Evolutionary conservation across 2,113 vertebrate species (phyloP).

Genomic region (Zapus hudsonius): DNA sequence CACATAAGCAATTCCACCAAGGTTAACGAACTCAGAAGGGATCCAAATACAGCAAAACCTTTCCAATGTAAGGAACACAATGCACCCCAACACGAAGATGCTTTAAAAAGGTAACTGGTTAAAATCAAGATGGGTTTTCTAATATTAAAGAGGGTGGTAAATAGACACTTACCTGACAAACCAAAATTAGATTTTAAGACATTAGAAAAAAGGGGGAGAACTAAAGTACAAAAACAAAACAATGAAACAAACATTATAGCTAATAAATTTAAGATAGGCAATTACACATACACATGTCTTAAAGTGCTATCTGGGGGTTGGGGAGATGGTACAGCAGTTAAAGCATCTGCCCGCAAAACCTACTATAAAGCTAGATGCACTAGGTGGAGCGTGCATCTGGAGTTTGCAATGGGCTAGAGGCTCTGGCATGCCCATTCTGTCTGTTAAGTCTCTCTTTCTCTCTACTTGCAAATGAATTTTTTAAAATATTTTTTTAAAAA

Average conservation of each 20-base stretch:
- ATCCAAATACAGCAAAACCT: constrained; percentile 17
- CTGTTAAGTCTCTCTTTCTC: too few species aligned
- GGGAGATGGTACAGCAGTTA: too few species aligned
- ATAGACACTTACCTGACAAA: constrained; percentile 14
- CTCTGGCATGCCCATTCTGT: too few species aligned
- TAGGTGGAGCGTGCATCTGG: too few species aligned
- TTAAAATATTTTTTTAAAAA: too few species aligned
- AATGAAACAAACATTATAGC: not conserved
- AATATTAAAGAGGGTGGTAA: not conserved
- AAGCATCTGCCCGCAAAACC: too few species aligned
- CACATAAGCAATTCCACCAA: not conserved
- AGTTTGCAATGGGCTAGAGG: too few species aligned
- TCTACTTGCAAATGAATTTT: too few species aligned
- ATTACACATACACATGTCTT: constrained; percentile 13
- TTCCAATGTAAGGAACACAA: not conserved
- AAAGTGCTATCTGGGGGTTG: constrained; percentile 2
- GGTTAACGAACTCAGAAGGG: not conserved
- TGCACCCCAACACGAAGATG: not conserved
- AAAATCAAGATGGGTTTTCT: not conserved
- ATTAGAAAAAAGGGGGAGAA: not conserved
- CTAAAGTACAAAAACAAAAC: not conserved
- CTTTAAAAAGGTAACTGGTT: not conserved
- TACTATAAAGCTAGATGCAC: too few species aligned
- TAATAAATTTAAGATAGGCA: constrained; percentile 17
- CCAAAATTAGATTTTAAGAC: constrained; percentile 13